Evolutionary conservation across 2,888 invertebrate species (phyloP), one percentile per base, ranked within the genome.

Genomic region (Morpho helenor): DNA sequence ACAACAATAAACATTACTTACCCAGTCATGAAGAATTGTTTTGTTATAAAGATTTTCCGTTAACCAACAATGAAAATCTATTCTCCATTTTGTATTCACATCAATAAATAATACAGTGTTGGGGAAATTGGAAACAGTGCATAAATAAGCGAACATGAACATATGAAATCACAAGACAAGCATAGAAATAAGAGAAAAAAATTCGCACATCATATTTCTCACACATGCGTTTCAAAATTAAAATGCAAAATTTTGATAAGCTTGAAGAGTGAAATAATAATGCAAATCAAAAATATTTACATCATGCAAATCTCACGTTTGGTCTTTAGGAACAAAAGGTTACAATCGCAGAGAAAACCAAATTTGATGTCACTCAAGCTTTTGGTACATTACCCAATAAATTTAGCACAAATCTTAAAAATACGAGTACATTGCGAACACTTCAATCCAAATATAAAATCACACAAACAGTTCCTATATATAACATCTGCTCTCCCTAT

Each of bases 121-220:
- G 77, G 79, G 73, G 71, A 69, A 64, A 72, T 75, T 77, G 80
- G 79, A 67, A 79, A 74, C 64, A 76, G 88, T 89, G 88, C 88
- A 82, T 65, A 76, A 77, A 76, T 77, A 89, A 89, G 88, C 90
- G 85, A 84, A 80, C 77, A 87, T 87, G 86, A 88, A 86, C 74
- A 75, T 82, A 87, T 88, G 90, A 90, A 90, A 90, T 88, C 89
- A 90, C 89, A 82, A 79, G 79, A 77, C 84, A 89, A 88, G 89
- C 88, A 68, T 64, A 52, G 73, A 77, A 78, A 71, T 73, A 76
- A 79, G 77, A 66, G 59, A 68, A 58, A 53, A 61, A 56, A 66
- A 52, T 64, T 59, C 66, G 67, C 68, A 68, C 69, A 71, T 76
- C 31, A 75, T 75, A 75, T 84, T 86, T 87, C 88, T 89, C 90